Conservation (phyloP, 2,113 vertebrate species). For the Siniperca chuatsi region DNA sequence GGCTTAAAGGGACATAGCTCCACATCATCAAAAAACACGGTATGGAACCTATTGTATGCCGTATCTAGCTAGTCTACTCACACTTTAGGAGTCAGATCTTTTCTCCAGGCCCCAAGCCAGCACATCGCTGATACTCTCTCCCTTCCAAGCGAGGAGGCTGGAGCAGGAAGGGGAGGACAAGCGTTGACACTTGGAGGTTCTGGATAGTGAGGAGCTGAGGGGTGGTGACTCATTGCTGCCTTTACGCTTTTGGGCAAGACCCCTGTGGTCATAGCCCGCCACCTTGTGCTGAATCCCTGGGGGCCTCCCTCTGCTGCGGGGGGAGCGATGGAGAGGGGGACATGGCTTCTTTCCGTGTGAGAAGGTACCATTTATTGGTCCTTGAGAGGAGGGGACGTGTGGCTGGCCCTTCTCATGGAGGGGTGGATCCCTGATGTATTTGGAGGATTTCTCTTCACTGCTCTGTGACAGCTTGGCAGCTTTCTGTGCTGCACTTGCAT, state of each 20-base stretch:
- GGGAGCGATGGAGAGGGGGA: slow-evolving; percentile 60
- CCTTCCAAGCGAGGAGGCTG: slow-evolving; percentile 66
- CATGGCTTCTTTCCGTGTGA: slow-evolving; percentile 68
- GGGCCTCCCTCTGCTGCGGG: slow-evolving; percentile 60
- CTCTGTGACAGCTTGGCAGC: slow-evolving; percentile 61
- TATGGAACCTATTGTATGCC: neutral
- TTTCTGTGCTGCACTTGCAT: slow-evolving; percentile 77
- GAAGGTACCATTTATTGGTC: slow-evolving; percentile 78
- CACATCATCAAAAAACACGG: slow-evolving; percentile 3
- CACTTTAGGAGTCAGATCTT: slow-evolving; percentile 85
- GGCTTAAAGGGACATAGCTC: neutral
- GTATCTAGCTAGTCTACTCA: slow-evolving; percentile 48
- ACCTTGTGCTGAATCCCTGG: slow-evolving; percentile 70
- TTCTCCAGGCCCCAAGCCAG: slow-evolving; percentile 79
- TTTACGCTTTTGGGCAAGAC: slow-evolving; percentile 86
- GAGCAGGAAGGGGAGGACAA: slow-evolving; percentile 76
- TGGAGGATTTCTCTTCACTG: slow-evolving; percentile 50
- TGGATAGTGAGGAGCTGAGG: slow-evolving; percentile 38
- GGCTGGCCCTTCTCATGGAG: slow-evolving; percentile 51
- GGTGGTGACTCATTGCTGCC: slow-evolving; percentile 73
- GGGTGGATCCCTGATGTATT: slow-evolving; percentile 46
- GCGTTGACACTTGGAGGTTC: slow-evolving; percentile 67
- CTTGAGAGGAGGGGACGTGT: slow-evolving; percentile 64
- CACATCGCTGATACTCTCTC: slow-evolving; percentile 72
- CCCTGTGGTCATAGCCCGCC: slow-evolving; percentile 77